phyloP scores from a whole-genome alignment of 1,140 invertebrate genomes.

The Micrasema minimum region DNA sequence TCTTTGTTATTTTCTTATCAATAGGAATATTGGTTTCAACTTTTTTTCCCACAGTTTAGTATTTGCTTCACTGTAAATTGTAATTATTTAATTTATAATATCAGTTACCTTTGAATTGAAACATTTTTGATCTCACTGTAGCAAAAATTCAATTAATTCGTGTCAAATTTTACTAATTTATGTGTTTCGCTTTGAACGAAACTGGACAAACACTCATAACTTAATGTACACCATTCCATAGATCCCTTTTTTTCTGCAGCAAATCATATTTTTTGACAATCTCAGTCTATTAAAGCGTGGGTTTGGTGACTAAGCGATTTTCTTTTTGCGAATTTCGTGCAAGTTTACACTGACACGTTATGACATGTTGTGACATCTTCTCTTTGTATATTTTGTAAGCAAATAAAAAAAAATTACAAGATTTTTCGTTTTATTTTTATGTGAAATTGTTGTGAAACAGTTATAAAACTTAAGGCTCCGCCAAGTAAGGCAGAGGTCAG shows the following conservation, averaged over 20 bases:
- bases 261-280: neutral
- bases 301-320: constrained; percentile 12
- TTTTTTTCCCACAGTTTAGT: no score
- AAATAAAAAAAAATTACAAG: constrained; percentile 34
- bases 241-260: neutral
- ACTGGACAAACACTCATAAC: no score
- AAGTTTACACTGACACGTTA: neutral
- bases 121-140: no score
- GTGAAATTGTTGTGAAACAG: neutral
- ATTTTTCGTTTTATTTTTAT: neutral
- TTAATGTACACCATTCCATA: no score
- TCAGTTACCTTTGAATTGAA: no score
- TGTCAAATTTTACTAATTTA: no score
- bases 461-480: neutral
- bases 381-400: constrained; percentile 40
- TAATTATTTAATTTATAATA: no score
- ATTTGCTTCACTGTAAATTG: no score
- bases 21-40: no score
- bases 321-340: constrained; percentile 47
- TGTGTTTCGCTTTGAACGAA: no score
- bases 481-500: neutral
- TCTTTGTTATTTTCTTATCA: no score
- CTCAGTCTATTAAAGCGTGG: neutral
- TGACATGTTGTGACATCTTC: constrained; percentile 25
- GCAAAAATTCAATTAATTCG: no score